These are phyloP conservation scores for Gouania willdenowi DNA, from an alignment of 2,797 vertebrate genomes.

Conservation along the genomic window DNA sequence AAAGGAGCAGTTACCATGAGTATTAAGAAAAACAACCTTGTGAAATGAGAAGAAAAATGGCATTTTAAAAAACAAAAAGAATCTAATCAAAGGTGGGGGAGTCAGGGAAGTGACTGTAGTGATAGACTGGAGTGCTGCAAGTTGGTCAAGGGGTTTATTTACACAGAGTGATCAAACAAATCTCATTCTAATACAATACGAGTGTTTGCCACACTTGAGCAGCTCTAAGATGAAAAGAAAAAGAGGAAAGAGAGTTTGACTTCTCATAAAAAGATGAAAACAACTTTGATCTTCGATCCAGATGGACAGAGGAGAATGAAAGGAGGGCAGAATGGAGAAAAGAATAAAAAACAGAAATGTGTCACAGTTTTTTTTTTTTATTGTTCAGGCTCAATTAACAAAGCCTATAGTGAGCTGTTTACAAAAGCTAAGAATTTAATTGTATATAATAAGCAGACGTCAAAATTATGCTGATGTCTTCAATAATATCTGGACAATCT, in stretches of 20 bases:
- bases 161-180: conserved; percentile 41
- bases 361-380: conserved; percentile 48
- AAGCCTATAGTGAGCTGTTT: conserved; percentile 24
- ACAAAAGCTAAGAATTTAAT: background rate
- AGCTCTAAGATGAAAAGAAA: conserved; percentile 45
- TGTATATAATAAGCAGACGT: no score
- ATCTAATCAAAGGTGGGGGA: conserved; percentile 7
- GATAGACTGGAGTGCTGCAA: conserved; percentile 30
- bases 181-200: conserved; percentile 21
- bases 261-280: conserved; percentile 62
- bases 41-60: background rate
- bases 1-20: background rate
- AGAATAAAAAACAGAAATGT: conserved; percentile 17
- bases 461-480: no score
- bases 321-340: conserved; percentile 10
- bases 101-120: conserved; percentile 3
- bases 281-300: conserved; percentile 47
- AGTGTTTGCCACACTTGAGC: conserved; percentile 30
- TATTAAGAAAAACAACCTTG: conserved; percentile 6
- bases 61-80: conserved; percentile 6
- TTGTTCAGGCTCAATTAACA: conserved; percentile 38
- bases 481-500: no score
- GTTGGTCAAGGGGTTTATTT: conserved; percentile 49
- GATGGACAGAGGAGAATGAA: conserved; percentile 38
- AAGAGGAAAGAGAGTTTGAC: conserved; percentile 15